phyloP scores from a whole-genome alignment of 1,140 invertebrate species.

The Drosophila nannoptera region DNA sequence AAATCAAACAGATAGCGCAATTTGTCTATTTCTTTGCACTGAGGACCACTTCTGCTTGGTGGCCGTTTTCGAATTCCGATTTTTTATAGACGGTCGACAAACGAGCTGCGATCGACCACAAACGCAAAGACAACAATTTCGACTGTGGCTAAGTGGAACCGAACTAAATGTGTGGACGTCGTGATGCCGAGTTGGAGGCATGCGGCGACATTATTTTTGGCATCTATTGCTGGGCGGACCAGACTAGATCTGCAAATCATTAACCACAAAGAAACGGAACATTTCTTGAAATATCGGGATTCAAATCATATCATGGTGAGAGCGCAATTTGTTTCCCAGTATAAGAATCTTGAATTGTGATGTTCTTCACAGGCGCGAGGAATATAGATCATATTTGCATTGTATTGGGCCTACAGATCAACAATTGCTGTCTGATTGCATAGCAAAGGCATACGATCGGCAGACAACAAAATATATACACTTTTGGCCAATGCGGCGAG shows the following conservation, averaged over 20 bases:
- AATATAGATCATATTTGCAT: no score
- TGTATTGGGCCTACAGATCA: no score
- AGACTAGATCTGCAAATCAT: conserved; percentile 16
- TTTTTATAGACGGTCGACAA: conserved; percentile 29
- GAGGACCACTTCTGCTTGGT: conserved; percentile 9
- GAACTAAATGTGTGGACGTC: conserved; percentile 23
- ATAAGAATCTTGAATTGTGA: no score
- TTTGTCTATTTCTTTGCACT: conserved; percentile 5
- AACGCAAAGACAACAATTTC: conserved; percentile 63
- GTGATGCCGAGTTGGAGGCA: conserved; percentile 21
- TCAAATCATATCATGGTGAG: no score
- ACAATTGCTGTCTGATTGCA: no score
- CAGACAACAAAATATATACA: no score
- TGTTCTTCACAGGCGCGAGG: no score
- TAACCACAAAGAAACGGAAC: conserved; percentile 1
- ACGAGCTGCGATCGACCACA: conserved; percentile 59
- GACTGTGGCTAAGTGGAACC: conserved; percentile 56
- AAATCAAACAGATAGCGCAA: background rate
- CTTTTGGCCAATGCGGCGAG: no score
- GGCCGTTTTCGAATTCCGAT: conserved; percentile 4
- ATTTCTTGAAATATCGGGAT: background rate
- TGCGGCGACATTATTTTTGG: conserved; percentile 69
- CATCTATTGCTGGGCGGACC: conserved; percentile 22
- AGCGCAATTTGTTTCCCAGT: no score
- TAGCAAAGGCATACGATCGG: no score